A percentile compares a stretch with the other conserved stretches of the same genome.
Conservation (phyloP, 2,113 vertebrate species). For the Symphodus melops region DNA sequence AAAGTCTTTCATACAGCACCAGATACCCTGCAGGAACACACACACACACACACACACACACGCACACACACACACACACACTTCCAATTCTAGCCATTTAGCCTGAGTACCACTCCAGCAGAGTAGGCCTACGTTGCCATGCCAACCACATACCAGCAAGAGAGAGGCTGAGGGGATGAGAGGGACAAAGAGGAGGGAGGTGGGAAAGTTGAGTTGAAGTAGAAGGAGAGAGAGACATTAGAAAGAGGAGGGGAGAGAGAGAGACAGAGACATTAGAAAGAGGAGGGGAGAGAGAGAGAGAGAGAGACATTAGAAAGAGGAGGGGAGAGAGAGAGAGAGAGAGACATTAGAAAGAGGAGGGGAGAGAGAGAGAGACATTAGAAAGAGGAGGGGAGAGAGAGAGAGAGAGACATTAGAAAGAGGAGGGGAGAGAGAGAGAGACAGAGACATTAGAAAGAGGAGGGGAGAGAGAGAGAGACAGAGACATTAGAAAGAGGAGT, state of each 20-base stretch:
- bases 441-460: no score
- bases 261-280: no score
- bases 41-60: not conserved
- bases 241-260: not conserved
- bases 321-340: no score
- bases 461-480: no score
- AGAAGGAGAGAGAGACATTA: conserved; percentile 1
- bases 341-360: no score
- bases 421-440: no score
- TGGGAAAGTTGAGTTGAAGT: conserved; percentile 40
- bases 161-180: conserved; percentile 25
- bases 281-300: not conserved
- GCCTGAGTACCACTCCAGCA: conserved; percentile 62
- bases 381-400: no score
- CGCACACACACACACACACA: not conserved
- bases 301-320: no score
- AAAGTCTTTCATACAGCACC: conserved; percentile 21
- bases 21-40: conserved; percentile 34
- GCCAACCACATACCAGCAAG: conserved; percentile 58
- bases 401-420: no score
- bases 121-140: conserved; percentile 49
- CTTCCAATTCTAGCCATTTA: conserved; percentile 63
- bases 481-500: no score
- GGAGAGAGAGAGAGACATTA: no score
- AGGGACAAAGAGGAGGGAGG: conserved; percentile 4